Evolutionary conservation across 2,888 invertebrate genomes (phyloP), one percentile per base, ranked within the genome.

Genomic region (Oscheius sp.): DNA sequence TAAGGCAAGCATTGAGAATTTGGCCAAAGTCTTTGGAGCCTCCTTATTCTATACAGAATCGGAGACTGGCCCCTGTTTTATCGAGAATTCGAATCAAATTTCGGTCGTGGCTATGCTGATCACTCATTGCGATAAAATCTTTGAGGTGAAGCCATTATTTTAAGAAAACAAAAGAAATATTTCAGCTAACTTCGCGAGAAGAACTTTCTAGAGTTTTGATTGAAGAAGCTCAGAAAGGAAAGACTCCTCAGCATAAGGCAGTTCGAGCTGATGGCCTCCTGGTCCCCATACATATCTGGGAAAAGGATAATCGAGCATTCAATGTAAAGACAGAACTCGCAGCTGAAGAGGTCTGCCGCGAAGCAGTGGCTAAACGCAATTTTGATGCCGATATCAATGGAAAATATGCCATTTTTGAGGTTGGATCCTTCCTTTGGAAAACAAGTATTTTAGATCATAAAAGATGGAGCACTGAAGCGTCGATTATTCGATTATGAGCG

Each of bases 231-330:
- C 68, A 71, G 48, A 77, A 73, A 42, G 68, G 10, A 31, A 34
- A 42, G 25, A 46, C 67, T 1, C 48, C 39, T 12, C 52, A 53
- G 10, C 42, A 52, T 33, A 53, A 65, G 25, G 53, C 50, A 34
- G 27, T 39, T 5, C 52, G 72, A 23, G 81, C 82, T 1, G 76
- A 79, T 3, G 81, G 82, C 34, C 69, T 86, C 46, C 75, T 86
- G n/a, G 75, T 84, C 2, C 69, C 85, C 1, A 77, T 86, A 17
- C 83, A 83, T 69, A 65, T 86, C 15, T 82, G 81, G 77, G 76
- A 80, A 50, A 75, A 77, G 45, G 85, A 86, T 45, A 86, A 86
- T 66, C 73, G 75, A 50, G 77, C 83, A 25, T 86, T 86, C 76
- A 86, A 86, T 69, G 81, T 81, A 1, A 77, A 83, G 66, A 73